A percentile compares a stretch with the other conserved stretches of the same genome.
phyloP scores from a whole-genome alignment of 2,888 invertebrate species.

The Onchidella celtica region DNA sequence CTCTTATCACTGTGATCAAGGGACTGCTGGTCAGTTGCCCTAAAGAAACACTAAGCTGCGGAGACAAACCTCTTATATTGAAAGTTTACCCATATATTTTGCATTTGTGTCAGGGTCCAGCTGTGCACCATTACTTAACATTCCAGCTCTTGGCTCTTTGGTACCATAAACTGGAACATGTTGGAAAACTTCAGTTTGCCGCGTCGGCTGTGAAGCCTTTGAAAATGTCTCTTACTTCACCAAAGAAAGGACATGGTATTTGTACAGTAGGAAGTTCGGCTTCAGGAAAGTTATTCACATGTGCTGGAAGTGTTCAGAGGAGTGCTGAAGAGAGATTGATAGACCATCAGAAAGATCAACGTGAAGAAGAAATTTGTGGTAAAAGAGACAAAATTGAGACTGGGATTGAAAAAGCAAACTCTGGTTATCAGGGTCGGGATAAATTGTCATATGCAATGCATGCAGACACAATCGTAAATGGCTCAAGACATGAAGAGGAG shows the following conservation, averaged over 20 bases:
- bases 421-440: no score
- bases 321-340: neutral
- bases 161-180: slow-evolving; percentile 45
- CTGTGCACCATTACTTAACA: slow-evolving; percentile 47
- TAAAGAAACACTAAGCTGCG: neutral
- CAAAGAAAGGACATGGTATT: no score
- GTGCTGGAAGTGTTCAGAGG: no score
- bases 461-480: no score
- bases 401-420: neutral
- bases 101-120: slow-evolving; percentile 38
- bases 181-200: neutral
- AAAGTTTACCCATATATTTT: slow-evolving; percentile 40
- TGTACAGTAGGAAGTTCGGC: neutral
- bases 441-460: no score
- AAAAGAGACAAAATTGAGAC: neutral
- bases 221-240: neutral
- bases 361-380: no score
- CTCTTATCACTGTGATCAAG: slow-evolving; percentile 26
- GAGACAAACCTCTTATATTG: slow-evolving; percentile 22
- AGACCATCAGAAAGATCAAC: neutral
- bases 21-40: slow-evolving; percentile 32
- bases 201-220: neutral
- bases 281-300: no score
- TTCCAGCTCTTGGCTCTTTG: slow-evolving; percentile 55
- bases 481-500: neutral